phyloP scores from a whole-genome alignment of 2,113 vertebrate genomes.

The Rhea pennata region DNA sequence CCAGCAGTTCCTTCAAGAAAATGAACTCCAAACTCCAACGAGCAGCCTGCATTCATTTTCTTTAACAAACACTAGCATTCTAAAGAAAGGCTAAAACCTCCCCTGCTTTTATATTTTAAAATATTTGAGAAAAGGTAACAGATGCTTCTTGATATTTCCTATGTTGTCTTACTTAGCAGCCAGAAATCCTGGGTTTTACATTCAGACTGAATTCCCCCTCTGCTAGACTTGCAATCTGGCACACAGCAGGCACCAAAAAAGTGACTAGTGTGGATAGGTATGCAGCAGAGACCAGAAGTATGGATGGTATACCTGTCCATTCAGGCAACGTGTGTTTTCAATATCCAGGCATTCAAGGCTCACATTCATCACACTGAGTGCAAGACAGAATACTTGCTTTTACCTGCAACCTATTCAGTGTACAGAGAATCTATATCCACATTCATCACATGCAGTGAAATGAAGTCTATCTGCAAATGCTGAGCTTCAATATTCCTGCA shows the following conservation, averaged over 20 bases:
- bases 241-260: slow-evolving; percentile 37
- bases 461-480: slow-evolving; percentile 28
- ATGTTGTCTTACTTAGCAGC: background rate
- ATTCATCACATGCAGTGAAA: slow-evolving; percentile 58
- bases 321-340: slow-evolving; percentile 6
- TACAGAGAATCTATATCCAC: slow-evolving; percentile 25
- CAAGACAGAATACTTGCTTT: slow-evolving; percentile 42
- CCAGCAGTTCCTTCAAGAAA: background rate
- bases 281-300: slow-evolving; percentile 12
- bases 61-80: background rate
- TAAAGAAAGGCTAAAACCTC: background rate
- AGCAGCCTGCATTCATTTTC: background rate
- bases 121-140: background rate
- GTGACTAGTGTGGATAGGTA: background rate
- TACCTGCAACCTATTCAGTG: slow-evolving; percentile 26
- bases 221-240: background rate
- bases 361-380: slow-evolving; percentile 42
- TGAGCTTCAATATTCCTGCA: slow-evolving; percentile 38
- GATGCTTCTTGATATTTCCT: background rate
- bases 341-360: slow-evolving; percentile 5
- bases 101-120: background rate
- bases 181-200: background rate
- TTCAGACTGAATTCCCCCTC: background rate
- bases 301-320: background rate
- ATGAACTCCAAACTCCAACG: background rate